Evolutionary conservation across 2,888 invertebrate species (phyloP).

Genomic region (Dynastes hyllus): DNA sequence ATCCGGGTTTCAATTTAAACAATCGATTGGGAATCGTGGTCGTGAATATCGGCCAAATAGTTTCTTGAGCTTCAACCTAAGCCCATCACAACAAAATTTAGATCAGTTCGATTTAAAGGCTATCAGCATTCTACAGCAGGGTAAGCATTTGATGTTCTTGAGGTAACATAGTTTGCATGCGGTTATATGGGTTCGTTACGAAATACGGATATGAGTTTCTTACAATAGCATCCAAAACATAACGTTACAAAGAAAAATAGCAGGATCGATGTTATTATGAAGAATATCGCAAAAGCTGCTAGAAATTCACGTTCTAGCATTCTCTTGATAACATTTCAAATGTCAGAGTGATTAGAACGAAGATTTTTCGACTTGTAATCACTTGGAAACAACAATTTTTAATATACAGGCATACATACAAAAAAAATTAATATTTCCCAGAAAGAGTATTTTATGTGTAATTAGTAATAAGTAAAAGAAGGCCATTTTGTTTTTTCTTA

Average conservation of each 20-base stretch:
- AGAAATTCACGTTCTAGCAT: slow-evolving; percentile 4
- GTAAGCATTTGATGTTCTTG: slow-evolving; percentile 5
- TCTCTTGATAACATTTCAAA: not conserved
- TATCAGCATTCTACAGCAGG: not conserved
- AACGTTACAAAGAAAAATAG: slow-evolving; percentile 4
- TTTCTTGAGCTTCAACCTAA: slow-evolving; percentile 16
- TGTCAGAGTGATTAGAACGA: not conserved
- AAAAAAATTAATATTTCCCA: too few species aligned
- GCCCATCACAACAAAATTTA: not conserved
- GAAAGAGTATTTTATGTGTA: too few species aligned
- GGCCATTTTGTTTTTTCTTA: not conserved
- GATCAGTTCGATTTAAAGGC: slow-evolving; percentile 9
- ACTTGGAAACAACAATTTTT: not conserved
- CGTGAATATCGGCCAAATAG: slow-evolving; percentile 23
- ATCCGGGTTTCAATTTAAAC: slow-evolving; percentile 33
- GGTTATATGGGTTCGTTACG: not conserved
- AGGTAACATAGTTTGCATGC: not conserved
- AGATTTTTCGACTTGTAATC: not conserved
- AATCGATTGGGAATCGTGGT: not conserved
- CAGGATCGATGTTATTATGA: not conserved
- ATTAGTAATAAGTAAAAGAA: not conserved
- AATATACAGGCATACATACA: too few species aligned
- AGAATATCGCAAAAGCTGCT: not conserved
- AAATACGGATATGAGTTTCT: not conserved
- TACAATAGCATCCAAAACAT: slow-evolving; percentile 23